A percentile compares a stretch with the other conserved stretches of the same genome.
These are phyloP conservation scores for Trachythela sp. DNA, from an alignment of 64 coral and sea anemone species.

Conservation along the genomic window DNA sequence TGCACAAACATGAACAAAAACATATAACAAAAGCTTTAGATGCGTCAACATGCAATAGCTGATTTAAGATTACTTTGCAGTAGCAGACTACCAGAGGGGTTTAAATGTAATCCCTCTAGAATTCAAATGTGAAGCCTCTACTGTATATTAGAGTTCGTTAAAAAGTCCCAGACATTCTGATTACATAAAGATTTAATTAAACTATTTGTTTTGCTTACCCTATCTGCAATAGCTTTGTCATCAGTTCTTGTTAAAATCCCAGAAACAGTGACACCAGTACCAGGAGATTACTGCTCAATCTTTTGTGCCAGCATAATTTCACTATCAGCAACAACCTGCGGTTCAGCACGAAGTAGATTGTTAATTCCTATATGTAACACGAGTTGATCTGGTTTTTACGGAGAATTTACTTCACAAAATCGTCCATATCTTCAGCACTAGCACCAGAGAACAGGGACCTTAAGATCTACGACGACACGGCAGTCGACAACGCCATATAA, in stretches of 20 bases:
- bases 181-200: constrained; percentile 24
- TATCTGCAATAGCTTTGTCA: constrained; percentile 15
- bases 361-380: constrained; percentile 37
- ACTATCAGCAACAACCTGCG: constrained; percentile 32
- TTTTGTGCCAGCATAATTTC: not conserved
- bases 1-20: no score
- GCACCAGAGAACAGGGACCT: constrained; percentile 39
- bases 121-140: no score
- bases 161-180: no score
- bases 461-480: no score
- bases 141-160: no score
- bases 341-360: constrained; percentile 14
- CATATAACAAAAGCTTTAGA: no score
- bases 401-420: constrained; percentile 36
- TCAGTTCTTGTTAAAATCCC: constrained; percentile 38
- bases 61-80: no score
- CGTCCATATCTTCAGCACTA: constrained; percentile 16
- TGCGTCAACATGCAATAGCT: no score
- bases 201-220: constrained; percentile 35
- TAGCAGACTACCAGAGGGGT: no score
- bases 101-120: no score
- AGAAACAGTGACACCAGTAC: constrained; percentile 20
- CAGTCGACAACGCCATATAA: no score
- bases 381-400: constrained; percentile 16
- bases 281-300: constrained; percentile 21